phyloP scores from a whole-genome alignment of 2,113 vertebrate species.

The Baryphthengus martii region DNA sequence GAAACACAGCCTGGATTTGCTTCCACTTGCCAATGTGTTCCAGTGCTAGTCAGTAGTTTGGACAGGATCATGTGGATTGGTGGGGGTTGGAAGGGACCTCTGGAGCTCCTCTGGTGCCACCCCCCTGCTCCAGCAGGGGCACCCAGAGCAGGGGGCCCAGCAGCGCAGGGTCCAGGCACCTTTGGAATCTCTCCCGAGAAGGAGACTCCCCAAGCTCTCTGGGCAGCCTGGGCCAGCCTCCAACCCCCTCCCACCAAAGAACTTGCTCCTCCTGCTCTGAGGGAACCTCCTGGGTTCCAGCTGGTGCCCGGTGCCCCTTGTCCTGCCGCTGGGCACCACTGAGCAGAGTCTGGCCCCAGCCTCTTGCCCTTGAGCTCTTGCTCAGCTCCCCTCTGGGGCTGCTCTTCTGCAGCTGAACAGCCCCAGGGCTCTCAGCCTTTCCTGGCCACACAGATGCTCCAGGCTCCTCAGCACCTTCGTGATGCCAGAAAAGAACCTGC shows the following conservation, averaged over 20 bases:
- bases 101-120: not conserved
- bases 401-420: not conserved
- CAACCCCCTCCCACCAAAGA: not conserved
- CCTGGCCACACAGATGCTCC: not conserved
- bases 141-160: not conserved
- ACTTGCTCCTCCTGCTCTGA: not conserved
- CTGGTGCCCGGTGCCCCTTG: not conserved
- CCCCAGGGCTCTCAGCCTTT: not conserved
- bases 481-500: not conserved
- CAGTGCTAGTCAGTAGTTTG: not conserved
- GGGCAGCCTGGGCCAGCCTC: not conserved
- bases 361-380: not conserved
- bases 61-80: not conserved
- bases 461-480: not conserved
- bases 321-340: not conserved
- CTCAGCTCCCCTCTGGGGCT: not conserved
- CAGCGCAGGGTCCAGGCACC: not conserved
- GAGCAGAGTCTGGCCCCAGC: not conserved
- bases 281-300: not conserved
- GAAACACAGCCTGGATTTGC: not conserved
- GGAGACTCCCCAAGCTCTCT: not conserved
- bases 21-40: accelerated
- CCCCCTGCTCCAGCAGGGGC: not conserved
- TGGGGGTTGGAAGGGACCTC: not conserved
- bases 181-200: not conserved